phyloP scores from a whole-genome alignment of 2,797 vertebrate genomes.

The Coreius guichenoti region DNA sequence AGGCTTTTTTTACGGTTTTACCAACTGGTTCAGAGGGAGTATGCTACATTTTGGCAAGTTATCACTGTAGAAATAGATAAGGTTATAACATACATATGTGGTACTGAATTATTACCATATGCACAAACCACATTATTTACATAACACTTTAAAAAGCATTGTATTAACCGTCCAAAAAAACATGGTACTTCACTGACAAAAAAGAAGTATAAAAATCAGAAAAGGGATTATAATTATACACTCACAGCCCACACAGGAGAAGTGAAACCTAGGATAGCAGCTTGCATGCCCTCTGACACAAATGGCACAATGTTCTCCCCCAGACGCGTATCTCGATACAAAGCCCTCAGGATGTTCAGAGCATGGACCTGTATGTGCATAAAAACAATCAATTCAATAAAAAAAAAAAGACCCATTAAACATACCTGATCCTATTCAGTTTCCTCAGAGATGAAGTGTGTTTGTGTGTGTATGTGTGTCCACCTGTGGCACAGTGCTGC shows the following conservation, averaged over 20 bases:
- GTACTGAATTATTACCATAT: neutral
- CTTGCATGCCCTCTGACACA: slow-evolving; percentile 90
- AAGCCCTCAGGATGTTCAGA: slow-evolving; percentile 92
- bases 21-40: neutral
- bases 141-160: neutral
- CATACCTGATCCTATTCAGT: neutral
- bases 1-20: too few relatives aligned
- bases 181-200: neutral
- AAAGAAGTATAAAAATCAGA: too few relatives aligned
- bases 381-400: slow-evolving; percentile 6
- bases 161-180: neutral
- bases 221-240: slow-evolving; percentile 52
- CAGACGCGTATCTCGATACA: slow-evolving; percentile 92
- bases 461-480: neutral
- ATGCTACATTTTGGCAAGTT: neutral
- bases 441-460: neutral
- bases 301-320: slow-evolving; percentile 93
- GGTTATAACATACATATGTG: neutral
- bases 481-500: slow-evolving; percentile 90
- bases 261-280: slow-evolving; percentile 91
- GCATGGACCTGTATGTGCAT: slow-evolving; percentile 87
- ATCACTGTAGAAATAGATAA: neutral
- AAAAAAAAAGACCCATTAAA: neutral
- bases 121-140: neutral
- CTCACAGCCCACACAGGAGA: slow-evolving; percentile 97